These are phyloP conservation scores for Clarias laeviceps DNA, from an alignment of 2,797 vertebrate species.

Conservation along the genomic window DNA sequence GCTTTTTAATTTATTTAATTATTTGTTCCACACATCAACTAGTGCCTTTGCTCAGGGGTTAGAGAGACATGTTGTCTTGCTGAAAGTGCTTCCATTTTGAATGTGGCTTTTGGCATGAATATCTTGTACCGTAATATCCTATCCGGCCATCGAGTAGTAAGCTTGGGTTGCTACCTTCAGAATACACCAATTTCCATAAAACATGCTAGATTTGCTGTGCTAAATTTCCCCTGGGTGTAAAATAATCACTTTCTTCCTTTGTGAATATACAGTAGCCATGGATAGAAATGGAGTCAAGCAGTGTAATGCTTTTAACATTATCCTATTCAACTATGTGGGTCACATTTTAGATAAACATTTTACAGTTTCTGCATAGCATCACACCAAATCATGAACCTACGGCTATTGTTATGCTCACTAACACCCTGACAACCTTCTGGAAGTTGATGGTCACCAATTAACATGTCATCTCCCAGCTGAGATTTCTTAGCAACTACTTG, in stretches of 20 bases:
- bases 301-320: not conserved
- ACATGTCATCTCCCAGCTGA: too few relatives aligned
- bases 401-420: too few relatives aligned
- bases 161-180: not conserved
- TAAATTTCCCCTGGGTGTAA: not conserved
- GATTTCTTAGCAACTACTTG: not conserved
- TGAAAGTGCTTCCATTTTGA: too few relatives aligned
- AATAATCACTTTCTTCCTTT: not conserved
- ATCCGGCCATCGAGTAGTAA: not conserved
- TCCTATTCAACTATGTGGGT: not conserved
- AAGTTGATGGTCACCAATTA: not conserved
- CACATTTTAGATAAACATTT: not conserved
- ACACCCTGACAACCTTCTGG: not conserved
- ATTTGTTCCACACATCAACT: too few relatives aligned
- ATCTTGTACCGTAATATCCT: too few relatives aligned
- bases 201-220: not conserved
- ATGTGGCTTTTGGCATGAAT: too few relatives aligned
- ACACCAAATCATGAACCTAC: not conserved
- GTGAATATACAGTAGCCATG: not conserved
- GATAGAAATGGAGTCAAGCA: not conserved
- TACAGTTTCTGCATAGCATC: not conserved
- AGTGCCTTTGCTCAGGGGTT: too few relatives aligned
- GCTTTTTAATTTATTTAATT: too few relatives aligned
- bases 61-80: too few relatives aligned
- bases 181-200: not conserved